Percentiles rank a stretch among this genome's conserved stretches.
phyloP scores from a whole-genome alignment of 2,797 vertebrate species.

The Ctenochaetus hawaiiensis region DNA sequence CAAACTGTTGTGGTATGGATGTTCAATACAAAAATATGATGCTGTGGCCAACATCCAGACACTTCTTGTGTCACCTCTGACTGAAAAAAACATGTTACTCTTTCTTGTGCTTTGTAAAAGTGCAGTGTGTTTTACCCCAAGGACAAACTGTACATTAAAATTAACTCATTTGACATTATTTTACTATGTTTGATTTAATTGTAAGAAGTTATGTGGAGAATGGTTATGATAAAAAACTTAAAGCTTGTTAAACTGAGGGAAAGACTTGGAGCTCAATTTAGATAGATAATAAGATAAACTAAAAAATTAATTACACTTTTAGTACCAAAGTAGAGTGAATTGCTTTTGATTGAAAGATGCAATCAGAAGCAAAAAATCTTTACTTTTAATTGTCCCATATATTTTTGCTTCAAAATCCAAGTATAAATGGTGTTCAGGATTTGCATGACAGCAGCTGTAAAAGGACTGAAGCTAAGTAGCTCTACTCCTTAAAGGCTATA shows the following conservation, averaged over 20 bases:
- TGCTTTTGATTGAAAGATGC: slow-evolving; percentile 55
- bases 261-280: slow-evolving; percentile 55
- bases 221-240: slow-evolving; percentile 33
- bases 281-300: slow-evolving; percentile 60
- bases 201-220: slow-evolving; percentile 26
- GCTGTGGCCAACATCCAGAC: not conserved
- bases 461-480: not conserved
- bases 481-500: not conserved
- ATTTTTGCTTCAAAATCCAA: slow-evolving; percentile 5
- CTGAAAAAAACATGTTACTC: not conserved
- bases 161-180: slow-evolving; percentile 12
- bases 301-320: slow-evolving; percentile 49
- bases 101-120: slow-evolving; percentile 5
- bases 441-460: not conserved
- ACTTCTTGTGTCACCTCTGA: slow-evolving; percentile 2
- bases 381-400: slow-evolving; percentile 41
- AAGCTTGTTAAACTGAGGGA: slow-evolving; percentile 15
- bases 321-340: slow-evolving; percentile 35
- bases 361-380: slow-evolving; percentile 37
- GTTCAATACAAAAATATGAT: not conserved
- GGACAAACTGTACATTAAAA: slow-evolving; percentile 6
- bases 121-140: slow-evolving; percentile 11
- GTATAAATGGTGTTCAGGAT: not conserved
- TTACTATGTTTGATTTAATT: slow-evolving; percentile 44
- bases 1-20: not conserved